Evolutionary conservation across 2,113 vertebrate species (phyloP), one percentile per base, ranked within the genome.

Genomic region (Aspiorhynchus laticeps): DNA sequence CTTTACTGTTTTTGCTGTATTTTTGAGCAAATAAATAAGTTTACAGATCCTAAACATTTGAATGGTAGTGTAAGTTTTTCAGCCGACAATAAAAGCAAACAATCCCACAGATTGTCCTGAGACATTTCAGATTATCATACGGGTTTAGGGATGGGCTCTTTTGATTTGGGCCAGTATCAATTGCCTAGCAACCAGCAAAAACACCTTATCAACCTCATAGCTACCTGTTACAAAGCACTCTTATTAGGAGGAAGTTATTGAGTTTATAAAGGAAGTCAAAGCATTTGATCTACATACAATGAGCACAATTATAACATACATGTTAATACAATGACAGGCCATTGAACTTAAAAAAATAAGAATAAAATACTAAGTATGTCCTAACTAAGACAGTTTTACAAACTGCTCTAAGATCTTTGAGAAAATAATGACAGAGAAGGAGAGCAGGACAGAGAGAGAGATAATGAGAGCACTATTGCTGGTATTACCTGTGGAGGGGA

Each of bases 401-500:
- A 80, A 80, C 51, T 1, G 5, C n/a, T 51, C 10, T 80, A 80
- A 69, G 77, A 59, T 26, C 43, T 51, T 56, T 51, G n/a, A 51
- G 43, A 77, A 19, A n/a, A 26, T 69, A 69, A 17, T 69, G 31
- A 36, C 36, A 19, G 46, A 38, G 46, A 51, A 76, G 3, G 7
- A 63, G 12, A 73, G n/a, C 5, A 69, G 76, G 38, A 56, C 61
- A 53, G 41, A 67, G 26, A 75, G 65, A 81, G n/a, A 82, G 46
- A 77, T 26, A 59, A 26, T 63, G 82, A 83, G 83, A 28, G 31
- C 31, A 59, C 67, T 77, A 67, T 75, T 80, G 26, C 59, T 19
- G 24, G 38, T 83, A 36, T 71, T 85, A 89, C 88, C 88, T 89
- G 88, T 88, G 31, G 15, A 83, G 63, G 86, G 88, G 88, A 74